These are phyloP conservation scores for Melipona bicolor DNA, from an alignment of 2,888 invertebrate genomes.

Conservation along the genomic window DNA sequence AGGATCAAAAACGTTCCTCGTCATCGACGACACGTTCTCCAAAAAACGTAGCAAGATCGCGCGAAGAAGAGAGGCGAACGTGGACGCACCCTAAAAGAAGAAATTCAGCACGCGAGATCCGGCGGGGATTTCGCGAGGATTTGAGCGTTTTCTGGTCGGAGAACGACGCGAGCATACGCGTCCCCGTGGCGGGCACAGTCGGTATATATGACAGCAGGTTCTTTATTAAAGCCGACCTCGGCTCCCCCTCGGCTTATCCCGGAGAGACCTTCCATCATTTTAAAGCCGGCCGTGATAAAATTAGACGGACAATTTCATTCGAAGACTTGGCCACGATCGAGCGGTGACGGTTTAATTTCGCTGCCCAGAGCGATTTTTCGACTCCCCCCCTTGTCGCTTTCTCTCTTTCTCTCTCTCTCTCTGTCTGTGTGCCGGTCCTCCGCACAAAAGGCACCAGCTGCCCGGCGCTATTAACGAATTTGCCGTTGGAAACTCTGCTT, in stretches of 20 bases:
- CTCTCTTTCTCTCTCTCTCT: slow-evolving; percentile 7
- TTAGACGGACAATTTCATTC: slow-evolving; percentile 82
- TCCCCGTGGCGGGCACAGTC: slow-evolving; percentile 24
- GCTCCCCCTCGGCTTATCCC: slow-evolving; percentile 72
- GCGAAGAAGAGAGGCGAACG: neutral
- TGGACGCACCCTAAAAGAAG: slow-evolving; percentile 16
- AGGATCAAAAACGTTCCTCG: too few relatives aligned
- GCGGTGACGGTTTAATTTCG: slow-evolving; percentile 76
- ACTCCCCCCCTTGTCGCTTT: slow-evolving; percentile 40
- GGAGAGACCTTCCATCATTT: slow-evolving; percentile 81
- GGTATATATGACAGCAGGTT: slow-evolving; percentile 33
- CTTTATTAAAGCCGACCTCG: slow-evolving; percentile 68
- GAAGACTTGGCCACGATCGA: slow-evolving; percentile 70
- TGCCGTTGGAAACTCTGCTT: slow-evolving; percentile 52
- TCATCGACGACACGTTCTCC: too few relatives aligned
- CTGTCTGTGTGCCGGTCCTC: neutral
- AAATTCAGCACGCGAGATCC: slow-evolving; percentile 32
- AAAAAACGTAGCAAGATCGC: too few relatives aligned
- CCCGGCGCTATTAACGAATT: slow-evolving; percentile 61
- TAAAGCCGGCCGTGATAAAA: slow-evolving; percentile 80
- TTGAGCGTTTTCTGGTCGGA: slow-evolving; percentile 54
- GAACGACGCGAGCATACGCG: slow-evolving; percentile 36
- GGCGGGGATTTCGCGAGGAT: slow-evolving; percentile 57
- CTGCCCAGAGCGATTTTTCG: slow-evolving; percentile 64
- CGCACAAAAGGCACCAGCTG: slow-evolving; percentile 50